These are phyloP conservation scores for Elegia similella DNA, from an alignment of 2,888 invertebrate genomes.

Conservation along the genomic window DNA sequence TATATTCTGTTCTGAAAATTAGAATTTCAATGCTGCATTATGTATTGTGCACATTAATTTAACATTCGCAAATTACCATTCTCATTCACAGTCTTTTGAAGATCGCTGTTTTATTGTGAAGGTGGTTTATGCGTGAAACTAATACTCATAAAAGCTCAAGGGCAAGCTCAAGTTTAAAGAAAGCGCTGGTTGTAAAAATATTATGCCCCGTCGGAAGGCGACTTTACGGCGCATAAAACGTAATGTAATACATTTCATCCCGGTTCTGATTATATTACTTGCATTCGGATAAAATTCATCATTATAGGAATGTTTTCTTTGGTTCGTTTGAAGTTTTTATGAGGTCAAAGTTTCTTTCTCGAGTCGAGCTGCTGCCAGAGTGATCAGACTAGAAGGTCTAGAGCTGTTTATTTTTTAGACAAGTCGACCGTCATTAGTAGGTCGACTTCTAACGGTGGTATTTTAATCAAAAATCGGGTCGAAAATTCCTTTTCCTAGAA, in stretches of 20 bases:
- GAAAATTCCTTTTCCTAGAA: too few species aligned
- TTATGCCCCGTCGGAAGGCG: conserved; percentile 1
- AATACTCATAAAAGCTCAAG: conserved; percentile 5
- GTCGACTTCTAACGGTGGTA: too few species aligned
- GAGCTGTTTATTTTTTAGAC: too few species aligned
- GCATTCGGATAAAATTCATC: background rate
- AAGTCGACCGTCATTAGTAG: too few species aligned
- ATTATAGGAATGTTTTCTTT: background rate
- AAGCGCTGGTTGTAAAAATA: background rate
- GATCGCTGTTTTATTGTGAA: background rate
- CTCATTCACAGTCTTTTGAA: background rate
- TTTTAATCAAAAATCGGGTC: too few species aligned
- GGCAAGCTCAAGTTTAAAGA: conserved; percentile 6
- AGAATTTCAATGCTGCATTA: too few species aligned
- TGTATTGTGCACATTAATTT: too few species aligned
- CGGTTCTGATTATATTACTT: background rate
- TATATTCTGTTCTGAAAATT: too few species aligned
- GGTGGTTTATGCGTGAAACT: background rate
- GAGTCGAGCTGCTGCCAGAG: too few species aligned
- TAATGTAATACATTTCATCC: background rate
- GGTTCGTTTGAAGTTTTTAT: background rate
- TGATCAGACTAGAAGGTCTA: too few species aligned
- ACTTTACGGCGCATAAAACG: conserved; percentile 14
- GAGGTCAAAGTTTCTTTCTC: background rate
- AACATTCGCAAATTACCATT: too few species aligned